Base-by-base conservation (phyloP, 2,888 invertebrate species). In the Netelia fuscicornis region DNA sequence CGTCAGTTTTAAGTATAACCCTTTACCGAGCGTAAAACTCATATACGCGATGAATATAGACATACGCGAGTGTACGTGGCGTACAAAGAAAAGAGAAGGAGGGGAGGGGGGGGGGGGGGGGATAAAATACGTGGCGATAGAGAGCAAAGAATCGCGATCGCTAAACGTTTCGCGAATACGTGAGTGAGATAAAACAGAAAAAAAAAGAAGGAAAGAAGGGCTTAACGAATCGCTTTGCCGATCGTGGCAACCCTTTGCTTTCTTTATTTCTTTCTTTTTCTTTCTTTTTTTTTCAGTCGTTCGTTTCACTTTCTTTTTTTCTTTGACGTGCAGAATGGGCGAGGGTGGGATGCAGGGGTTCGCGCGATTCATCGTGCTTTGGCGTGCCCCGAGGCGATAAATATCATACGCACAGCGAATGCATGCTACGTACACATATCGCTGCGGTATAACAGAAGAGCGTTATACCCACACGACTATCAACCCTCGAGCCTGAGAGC, bases 301-400 rank as follows among this genome's bases (percentile, higher is more conserved):
- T 30, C 30, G 30, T 30, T 30, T 30, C 30, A 30, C 5, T 30
- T 30, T 30, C 30, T 60, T 25, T 68, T 65, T 74, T 83, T 25
- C 52, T 44, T 70, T 78, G 56, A 54, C 60, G 72, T 68, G 78
- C 77, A 78, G 79, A 76, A 83, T 67, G 71, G 80, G 80, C 70
- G 72, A 48, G 81, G 86, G 77, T 58, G 58, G 81, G 85, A 67
- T 76, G 74, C 77, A 77, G 80, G 64, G 52, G n/a, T 65, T 58
- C 76, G 84, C 84, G 65, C 81, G 76, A 86, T 85, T 87, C 72
- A 84, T 86, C 86, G 81, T 80, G 77, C 64, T 76, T 77, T 80
- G 75, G 77, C 78, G 83, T 80, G 82, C 87, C 90, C 87, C 81
- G 85, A 84, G 89, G 90, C 90, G 81, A 90, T 88, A 90, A 87